phyloP scores from a whole-genome alignment of 2,888 invertebrate species.

The Epinotia brunnichana region DNA sequence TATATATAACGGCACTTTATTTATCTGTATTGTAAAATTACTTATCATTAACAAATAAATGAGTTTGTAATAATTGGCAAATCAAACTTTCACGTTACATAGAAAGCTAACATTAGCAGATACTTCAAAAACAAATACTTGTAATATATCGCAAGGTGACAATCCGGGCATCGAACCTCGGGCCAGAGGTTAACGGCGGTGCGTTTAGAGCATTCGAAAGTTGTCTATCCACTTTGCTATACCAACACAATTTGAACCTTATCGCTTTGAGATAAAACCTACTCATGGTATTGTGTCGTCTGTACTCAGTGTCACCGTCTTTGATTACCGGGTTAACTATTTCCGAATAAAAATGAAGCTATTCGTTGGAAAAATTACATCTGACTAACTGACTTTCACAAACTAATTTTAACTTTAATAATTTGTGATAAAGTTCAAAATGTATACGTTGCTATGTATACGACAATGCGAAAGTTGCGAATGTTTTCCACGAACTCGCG shows the following conservation, averaged over 20 bases:
- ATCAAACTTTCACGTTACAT: conserved; percentile 38
- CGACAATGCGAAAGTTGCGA: conserved; percentile 1
- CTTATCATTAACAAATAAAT: background rate
- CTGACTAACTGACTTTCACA: background rate
- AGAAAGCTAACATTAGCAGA: conserved; percentile 27
- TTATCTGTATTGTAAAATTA: too few species aligned
- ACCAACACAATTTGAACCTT: conserved; percentile 41
- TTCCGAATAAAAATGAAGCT: conserved; percentile 40
- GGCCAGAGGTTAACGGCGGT: conserved; percentile 55
- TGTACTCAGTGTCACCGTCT: conserved; percentile 33
- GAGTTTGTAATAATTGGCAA: conserved; percentile 20
- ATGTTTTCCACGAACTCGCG: background rate
- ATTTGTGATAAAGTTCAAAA: background rate
- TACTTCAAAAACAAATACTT: conserved; percentile 27
- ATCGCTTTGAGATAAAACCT: background rate
- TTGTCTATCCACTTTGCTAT: conserved; percentile 58
- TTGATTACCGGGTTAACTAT: conserved; percentile 55
- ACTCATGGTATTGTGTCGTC: background rate
- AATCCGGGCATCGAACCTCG: conserved; percentile 47
- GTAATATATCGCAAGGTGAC: conserved; percentile 38
- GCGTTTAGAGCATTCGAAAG: conserved; percentile 57
- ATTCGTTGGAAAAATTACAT: conserved; percentile 10
- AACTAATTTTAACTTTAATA: background rate
- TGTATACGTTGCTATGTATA: background rate
- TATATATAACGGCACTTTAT: too few species aligned